phyloP scores from a whole-genome alignment of 2,888 invertebrate species.

The Lithophane socia region DNA sequence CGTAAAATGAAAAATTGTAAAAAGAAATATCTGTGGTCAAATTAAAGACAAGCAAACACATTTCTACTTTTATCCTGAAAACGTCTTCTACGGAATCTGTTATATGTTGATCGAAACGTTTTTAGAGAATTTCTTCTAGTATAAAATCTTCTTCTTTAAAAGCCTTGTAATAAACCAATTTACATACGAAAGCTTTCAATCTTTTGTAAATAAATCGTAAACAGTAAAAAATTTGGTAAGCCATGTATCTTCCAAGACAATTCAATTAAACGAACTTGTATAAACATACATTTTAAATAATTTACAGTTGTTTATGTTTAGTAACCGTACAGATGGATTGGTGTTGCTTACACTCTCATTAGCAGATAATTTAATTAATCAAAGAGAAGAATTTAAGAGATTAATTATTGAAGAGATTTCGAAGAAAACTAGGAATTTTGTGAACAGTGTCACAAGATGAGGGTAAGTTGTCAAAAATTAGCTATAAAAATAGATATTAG shows the following conservation, averaged over 20 bases:
- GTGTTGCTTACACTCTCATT: constrained; percentile 14
- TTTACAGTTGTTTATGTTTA: constrained; percentile 15
- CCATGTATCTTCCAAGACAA: constrained; percentile 19
- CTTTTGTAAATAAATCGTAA: neutral
- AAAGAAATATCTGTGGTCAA: too few relatives aligned
- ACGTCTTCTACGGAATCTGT: neutral
- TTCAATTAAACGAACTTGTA: constrained; percentile 7
- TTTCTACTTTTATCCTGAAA: neutral
- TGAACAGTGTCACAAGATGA: neutral
- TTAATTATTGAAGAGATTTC: neutral
- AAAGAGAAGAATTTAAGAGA: neutral
- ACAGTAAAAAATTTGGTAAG: constrained; percentile 3
- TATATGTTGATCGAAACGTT: neutral
- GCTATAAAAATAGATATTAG: neutral
- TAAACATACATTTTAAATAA: constrained; percentile 11
- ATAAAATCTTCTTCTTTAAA: neutral
- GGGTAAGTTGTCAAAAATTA: neutral
- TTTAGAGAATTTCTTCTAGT: neutral
- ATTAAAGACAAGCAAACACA: neutral
- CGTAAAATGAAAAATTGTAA: too few relatives aligned
- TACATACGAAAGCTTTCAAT: constrained; percentile 34
- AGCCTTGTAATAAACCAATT: constrained; percentile 29
- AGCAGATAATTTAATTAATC: constrained; percentile 6
- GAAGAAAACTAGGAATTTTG: neutral
- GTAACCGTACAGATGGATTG: constrained; percentile 12